A percentile compares a stretch with the other conserved stretches of the same genome.
These are phyloP conservation scores for Caenorhabditis uteleia DNA, from an alignment of 2,888 invertebrate genomes.

Conservation along the genomic window DNA sequence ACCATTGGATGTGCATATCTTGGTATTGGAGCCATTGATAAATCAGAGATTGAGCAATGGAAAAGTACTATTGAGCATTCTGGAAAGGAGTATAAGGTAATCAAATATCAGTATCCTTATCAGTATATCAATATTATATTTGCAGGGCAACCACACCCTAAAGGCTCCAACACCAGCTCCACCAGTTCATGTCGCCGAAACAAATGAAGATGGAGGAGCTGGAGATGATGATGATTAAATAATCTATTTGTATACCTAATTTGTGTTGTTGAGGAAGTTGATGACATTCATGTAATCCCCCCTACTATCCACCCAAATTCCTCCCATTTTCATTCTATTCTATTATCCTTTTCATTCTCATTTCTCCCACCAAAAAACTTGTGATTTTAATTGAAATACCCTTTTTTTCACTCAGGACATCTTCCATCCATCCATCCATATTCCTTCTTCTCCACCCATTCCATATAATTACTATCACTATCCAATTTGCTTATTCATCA, in stretches of 20 bases:
- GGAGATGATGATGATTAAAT: slow-evolving; percentile 12
- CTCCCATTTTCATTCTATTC: not conserved
- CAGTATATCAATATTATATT: slow-evolving; percentile 4
- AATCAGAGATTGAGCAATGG: slow-evolving; percentile 70
- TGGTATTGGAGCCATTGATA: slow-evolving; percentile 70
- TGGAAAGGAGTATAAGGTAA: slow-evolving; percentile 62
- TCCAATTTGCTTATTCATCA: too few relatives aligned
- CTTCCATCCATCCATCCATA: too few relatives aligned
- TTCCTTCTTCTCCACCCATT: too few relatives aligned
- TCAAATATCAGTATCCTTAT: too few relatives aligned
- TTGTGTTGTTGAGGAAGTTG: too few relatives aligned
- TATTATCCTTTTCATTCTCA: not conserved
- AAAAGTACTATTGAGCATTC: slow-evolving; percentile 70
- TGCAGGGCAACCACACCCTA: slow-evolving; percentile 48
- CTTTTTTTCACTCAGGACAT: slow-evolving; percentile 1
- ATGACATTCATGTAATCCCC: too few relatives aligned
- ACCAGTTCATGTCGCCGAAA: slow-evolving; percentile 49
- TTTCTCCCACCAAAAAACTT: not conserved
- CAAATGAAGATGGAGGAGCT: slow-evolving; percentile 34
- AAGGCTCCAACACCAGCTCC: slow-evolving; percentile 44
- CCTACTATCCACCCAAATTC: not conserved
- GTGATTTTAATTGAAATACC: not conserved
- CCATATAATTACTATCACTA: too few relatives aligned
- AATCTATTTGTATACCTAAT: slow-evolving; percentile 3
- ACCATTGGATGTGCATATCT: slow-evolving; percentile 69